Evolutionary conservation across 2,113 vertebrate species (phyloP).

Genomic region (Seriola quinqueradiata): DNA sequence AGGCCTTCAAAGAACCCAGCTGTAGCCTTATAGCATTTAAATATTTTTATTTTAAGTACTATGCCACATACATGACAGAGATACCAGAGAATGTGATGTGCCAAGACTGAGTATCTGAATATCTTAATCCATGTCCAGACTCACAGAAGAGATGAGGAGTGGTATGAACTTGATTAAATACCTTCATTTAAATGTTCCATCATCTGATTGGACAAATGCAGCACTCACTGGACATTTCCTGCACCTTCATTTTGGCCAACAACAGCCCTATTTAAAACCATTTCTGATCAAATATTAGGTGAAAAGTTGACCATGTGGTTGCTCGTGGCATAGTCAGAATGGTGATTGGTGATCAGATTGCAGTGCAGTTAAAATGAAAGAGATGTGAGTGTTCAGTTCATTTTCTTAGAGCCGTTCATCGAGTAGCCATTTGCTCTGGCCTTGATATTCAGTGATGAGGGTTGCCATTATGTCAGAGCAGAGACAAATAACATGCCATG

Average conservation of each 20-base stretch:
- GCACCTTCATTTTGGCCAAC: not conserved
- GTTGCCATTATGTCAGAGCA: not conserved
- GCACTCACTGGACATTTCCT: too few species aligned
- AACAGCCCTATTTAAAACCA: not conserved
- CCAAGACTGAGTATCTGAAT: not conserved
- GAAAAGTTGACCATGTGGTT: too few species aligned
- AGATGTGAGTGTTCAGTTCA: too few species aligned
- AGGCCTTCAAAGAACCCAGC: conserved; percentile 54
- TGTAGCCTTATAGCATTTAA: conserved; percentile 20
- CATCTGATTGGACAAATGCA: too few species aligned
- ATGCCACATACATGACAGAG: conserved; percentile 40
- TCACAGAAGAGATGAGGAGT: not conserved
- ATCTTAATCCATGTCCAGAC: not conserved
- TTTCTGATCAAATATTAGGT: too few species aligned
- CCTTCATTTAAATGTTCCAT: not conserved
- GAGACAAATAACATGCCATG: not conserved
- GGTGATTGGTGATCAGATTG: too few species aligned
- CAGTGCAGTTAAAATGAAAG: too few species aligned
- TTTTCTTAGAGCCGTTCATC: not conserved
- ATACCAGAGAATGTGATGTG: conserved; percentile 19
- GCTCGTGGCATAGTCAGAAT: not conserved
- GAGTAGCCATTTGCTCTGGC: not conserved
- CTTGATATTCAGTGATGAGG: not conserved
- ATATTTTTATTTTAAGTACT: conserved; percentile 8
- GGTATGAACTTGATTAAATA: not conserved